Conservation (phyloP, 2,797 vertebrate species). For the Aselliscus stoliczkanus region DNA sequence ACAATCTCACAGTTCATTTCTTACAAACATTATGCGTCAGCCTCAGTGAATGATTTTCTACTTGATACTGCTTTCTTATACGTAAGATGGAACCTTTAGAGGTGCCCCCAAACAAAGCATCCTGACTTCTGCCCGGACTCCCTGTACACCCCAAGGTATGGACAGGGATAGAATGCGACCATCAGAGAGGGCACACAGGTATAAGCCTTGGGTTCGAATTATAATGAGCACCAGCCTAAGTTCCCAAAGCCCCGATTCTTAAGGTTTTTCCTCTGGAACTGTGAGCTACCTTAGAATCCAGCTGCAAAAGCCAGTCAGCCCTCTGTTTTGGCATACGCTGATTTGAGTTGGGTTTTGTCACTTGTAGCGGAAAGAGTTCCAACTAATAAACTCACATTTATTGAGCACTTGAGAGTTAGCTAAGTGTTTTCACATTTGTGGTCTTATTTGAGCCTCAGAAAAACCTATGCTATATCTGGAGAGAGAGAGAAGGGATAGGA, state of each 20-base stretch:
- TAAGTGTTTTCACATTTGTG: conserved; percentile 43
- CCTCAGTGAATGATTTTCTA: not conserved
- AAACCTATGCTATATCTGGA: not conserved
- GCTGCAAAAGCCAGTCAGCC: not conserved
- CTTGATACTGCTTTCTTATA: not conserved
- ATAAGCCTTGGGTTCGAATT: not conserved
- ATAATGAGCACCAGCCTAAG: not conserved
- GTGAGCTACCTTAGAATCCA: not conserved
- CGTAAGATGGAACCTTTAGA: not conserved
- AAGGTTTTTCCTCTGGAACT: not conserved
- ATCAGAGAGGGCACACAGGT: not conserved
- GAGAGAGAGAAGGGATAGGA: not conserved
- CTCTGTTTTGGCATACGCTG: not conserved
- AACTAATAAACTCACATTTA: conserved; percentile 58
- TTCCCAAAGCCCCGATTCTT: not conserved
- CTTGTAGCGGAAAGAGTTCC: conserved; percentile 27
- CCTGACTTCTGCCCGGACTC: not conserved
- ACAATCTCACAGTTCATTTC: not conserved
- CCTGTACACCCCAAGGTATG: not conserved
- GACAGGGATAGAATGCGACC: not conserved
- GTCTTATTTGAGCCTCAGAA: conserved; percentile 10
- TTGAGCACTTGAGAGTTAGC: conserved; percentile 38
- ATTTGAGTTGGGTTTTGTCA: conserved; percentile 31
- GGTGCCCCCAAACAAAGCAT: not conserved
- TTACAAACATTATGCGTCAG: not conserved